phyloP scores from a whole-genome alignment of 1,140 invertebrate genomes.

The Lordiphosa mommai region DNA sequence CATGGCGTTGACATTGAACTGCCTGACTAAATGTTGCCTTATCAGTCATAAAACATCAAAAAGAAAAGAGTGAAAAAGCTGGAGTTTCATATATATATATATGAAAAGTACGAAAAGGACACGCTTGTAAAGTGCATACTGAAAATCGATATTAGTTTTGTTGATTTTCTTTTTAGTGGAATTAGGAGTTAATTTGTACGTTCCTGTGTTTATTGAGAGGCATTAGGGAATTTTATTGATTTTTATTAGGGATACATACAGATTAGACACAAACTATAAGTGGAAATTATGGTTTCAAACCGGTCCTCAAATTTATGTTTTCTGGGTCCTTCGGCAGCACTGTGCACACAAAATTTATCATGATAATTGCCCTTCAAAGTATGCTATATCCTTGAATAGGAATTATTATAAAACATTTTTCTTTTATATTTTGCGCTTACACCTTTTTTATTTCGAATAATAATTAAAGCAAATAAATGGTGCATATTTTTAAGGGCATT shows the following conservation, averaged over 20 bases:
- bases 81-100: constrained; percentile 6
- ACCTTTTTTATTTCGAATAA: too few relatives aligned
- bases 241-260: constrained; percentile 1
- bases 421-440: too few relatives aligned
- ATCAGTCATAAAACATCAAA: constrained; percentile 28
- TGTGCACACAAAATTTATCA: too few relatives aligned
- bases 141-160: constrained; percentile 45
- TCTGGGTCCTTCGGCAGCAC: too few relatives aligned
- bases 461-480: too few relatives aligned
- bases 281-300: too few relatives aligned
- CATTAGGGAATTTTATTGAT: constrained; percentile 19
- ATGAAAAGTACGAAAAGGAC: constrained; percentile 28
- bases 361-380: too few relatives aligned
- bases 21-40: constrained; percentile 24
- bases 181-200: constrained; percentile 2
- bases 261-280: neutral
- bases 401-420: too few relatives aligned
- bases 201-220: neutral
- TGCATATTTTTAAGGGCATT: too few relatives aligned
- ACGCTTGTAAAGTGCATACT: constrained; percentile 4
- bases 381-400: too few relatives aligned
- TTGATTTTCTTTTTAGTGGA: neutral
- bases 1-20: constrained; percentile 55
- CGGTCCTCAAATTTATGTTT: too few relatives aligned
- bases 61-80: constrained; percentile 23